phyloP scores from a whole-genome alignment of 2,888 invertebrate genomes.

The Tenthredo amoena region DNA sequence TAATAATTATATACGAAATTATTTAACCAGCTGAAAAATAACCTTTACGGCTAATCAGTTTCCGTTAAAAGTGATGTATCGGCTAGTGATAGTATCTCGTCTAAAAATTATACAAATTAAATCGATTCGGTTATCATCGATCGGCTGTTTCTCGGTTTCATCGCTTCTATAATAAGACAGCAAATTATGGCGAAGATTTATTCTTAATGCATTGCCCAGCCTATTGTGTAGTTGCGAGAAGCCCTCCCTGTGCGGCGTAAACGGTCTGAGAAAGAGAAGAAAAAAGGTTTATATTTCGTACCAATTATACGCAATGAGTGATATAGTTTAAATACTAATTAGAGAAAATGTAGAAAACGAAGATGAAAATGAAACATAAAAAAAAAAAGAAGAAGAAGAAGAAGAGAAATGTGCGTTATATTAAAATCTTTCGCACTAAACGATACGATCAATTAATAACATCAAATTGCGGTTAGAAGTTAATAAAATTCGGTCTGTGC shows the following conservation, averaged over 20 bases:
- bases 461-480: neutral
- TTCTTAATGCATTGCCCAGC: constrained; percentile 78
- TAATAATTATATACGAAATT: neutral
- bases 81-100: neutral
- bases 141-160: neutral
- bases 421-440: neutral
- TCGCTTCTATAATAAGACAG: neutral
- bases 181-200: constrained; percentile 26
- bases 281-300: neutral
- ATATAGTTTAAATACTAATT: neutral
- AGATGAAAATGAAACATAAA: neutral
- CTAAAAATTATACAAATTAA: neutral
- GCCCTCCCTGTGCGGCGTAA: constrained; percentile 89
- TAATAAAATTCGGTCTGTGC: neutral
- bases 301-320: neutral
- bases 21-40: neutral
- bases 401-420: neutral
- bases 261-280: constrained; percentile 83
- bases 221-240: constrained; percentile 91
- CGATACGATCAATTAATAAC: neutral
- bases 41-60: neutral
- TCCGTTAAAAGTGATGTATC: neutral
- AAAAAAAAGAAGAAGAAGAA: neutral
- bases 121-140: neutral
- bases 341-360: neutral